Evolutionary conservation across 2,797 vertebrate species (phyloP).

Genomic region (Hozukius guyotensis): DNA sequence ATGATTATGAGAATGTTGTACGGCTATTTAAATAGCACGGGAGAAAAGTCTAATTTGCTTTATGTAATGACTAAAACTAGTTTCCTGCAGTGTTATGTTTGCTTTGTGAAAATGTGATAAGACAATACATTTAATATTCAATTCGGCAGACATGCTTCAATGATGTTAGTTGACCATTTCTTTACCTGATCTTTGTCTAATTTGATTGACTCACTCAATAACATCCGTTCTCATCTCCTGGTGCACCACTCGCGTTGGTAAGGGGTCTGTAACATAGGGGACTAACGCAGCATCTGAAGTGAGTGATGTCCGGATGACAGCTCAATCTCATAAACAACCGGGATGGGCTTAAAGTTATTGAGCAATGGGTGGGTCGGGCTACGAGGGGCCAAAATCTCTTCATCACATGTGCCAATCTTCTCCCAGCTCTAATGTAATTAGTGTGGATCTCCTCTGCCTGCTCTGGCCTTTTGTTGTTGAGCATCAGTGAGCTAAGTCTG

Average conservation of each 20-base stretch:
- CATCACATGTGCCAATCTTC: constrained; percentile 72
- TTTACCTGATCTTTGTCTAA: constrained; percentile 27
- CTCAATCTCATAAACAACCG: constrained; percentile 78
- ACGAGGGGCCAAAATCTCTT: constrained; percentile 71
- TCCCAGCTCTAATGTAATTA: constrained; percentile 81
- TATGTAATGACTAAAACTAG: background rate
- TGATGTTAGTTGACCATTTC: constrained; percentile 10
- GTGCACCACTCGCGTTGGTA: constrained; percentile 11
- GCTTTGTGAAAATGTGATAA: background rate
- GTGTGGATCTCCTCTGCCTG: constrained; percentile 67
- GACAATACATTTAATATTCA: constrained; percentile 3
- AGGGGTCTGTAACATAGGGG: constrained; percentile 32
- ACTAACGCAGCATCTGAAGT: constrained; percentile 56
- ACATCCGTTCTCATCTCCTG: background rate
- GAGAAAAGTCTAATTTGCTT: background rate
- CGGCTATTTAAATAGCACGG: constrained; percentile 14
- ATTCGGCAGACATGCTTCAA: background rate
- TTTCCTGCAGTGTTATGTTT: background rate
- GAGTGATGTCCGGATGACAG: constrained; percentile 75
- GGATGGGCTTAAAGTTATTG: constrained; percentile 64
- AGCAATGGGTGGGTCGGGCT: constrained; percentile 29
- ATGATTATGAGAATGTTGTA: constrained; percentile 31
- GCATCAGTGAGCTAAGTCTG: constrained; percentile 54
- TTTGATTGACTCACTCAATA: constrained; percentile 32
- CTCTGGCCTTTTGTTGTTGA: constrained; percentile 73